Percentiles rank a stretch among this genome's conserved stretches.
Evolutionary conservation across 1,140 invertebrate genomes (phyloP).

Genomic region (Telenomus remus): DNA sequence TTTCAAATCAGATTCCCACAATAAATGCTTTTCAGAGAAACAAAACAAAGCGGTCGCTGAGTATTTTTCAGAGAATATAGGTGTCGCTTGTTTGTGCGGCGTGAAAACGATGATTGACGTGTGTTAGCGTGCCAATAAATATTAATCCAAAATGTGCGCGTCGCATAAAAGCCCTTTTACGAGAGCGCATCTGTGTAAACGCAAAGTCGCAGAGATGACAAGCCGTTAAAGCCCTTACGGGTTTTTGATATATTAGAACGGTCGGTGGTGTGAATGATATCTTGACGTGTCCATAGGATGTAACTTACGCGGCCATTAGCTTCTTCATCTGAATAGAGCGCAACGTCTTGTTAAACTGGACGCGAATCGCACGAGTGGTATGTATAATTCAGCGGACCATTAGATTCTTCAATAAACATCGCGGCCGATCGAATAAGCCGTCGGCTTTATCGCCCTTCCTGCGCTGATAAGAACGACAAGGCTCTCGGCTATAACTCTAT

Average conservation of each 20-base stretch:
- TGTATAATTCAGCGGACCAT: conserved; percentile 45
- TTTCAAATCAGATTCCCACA: too few relatives aligned
- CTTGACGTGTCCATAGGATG: conserved; percentile 27
- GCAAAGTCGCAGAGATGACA: conserved; percentile 22
- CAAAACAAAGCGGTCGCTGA: too few relatives aligned
- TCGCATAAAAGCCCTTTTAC: conserved; percentile 26
- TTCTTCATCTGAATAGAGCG: conserved; percentile 1
- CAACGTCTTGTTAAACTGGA: conserved; percentile 23
- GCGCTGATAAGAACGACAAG: conserved; percentile 24
- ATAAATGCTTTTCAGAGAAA: too few relatives aligned
- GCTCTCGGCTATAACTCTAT: conserved; percentile 22
- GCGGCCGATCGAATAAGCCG: conserved; percentile 18
- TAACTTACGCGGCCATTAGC: conserved; percentile 25
- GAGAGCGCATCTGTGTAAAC: conserved; percentile 26
- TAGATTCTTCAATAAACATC: conserved; percentile 34
- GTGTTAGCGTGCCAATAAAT: conserved; percentile 18
- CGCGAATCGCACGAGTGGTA: conserved; percentile 18
- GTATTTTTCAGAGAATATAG: too few relatives aligned
- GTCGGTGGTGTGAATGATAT: conserved; percentile 28
- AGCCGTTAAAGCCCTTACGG: conserved; percentile 29
- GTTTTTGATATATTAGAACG: conserved; percentile 32
- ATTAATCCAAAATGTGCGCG: conserved; percentile 22
- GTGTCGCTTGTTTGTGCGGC: too few relatives aligned
- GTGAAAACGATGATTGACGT: conserved; percentile 1
- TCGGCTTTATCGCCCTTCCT: conserved; percentile 11